Conservation (phyloP, 2,113 vertebrate genomes). For the Pelecanoides urinatrix region DNA sequence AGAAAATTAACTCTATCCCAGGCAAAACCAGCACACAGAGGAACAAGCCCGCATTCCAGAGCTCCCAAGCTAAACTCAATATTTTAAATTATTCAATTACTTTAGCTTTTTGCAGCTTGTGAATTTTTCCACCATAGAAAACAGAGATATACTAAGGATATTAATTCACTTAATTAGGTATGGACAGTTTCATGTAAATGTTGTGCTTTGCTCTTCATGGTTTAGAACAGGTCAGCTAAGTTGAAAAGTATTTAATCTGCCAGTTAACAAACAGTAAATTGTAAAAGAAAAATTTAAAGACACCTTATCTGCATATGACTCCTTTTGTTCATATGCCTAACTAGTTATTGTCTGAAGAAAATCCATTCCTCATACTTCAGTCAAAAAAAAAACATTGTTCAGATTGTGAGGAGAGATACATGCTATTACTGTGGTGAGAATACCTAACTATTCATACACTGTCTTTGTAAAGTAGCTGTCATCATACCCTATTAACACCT, state of each 20-base stretch:
- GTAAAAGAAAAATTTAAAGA: background rate
- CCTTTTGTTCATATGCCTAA: background rate
- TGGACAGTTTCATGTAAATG: background rate
- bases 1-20: background rate
- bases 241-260: background rate
- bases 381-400: background rate
- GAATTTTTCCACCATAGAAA: background rate
- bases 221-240: background rate
- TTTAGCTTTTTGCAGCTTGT: background rate
- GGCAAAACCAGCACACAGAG: background rate
- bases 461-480: background rate
- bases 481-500: background rate
- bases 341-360: background rate
- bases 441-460: background rate
- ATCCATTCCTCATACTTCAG: background rate
- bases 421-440: background rate
- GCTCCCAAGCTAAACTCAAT: background rate
- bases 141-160: background rate
- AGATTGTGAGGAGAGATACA: background rate
- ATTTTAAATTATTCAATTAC: background rate
- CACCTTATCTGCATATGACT: background rate
- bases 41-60: background rate
- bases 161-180: background rate
- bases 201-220: background rate
- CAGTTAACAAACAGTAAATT: background rate